A percentile compares a stretch with the other conserved stretches of the same genome.
These are phyloP conservation scores for Deroptyus accipitrinus DNA, from an alignment of 2,113 vertebrate species.

Conservation along the genomic window DNA sequence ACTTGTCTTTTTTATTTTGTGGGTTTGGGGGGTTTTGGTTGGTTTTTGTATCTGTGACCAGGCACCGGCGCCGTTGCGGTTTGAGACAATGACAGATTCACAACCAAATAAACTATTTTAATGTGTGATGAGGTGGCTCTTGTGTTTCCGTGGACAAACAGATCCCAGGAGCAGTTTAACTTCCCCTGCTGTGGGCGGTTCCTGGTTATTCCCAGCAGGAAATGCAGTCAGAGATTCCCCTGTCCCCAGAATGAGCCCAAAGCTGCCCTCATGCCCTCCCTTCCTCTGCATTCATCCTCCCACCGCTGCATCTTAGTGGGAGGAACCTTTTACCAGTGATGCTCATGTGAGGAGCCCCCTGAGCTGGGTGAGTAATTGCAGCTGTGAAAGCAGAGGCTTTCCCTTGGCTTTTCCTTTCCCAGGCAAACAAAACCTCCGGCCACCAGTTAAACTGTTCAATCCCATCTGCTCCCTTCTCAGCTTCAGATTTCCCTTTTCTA, in stretches of 20 bases:
- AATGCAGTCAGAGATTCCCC: background rate
- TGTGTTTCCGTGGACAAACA: background rate
- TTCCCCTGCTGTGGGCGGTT: fast-evolving
- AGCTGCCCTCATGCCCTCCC: background rate
- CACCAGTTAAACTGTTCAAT: background rate
- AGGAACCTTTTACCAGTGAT: background rate
- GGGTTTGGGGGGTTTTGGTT: constrained; percentile 1
- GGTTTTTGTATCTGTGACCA: constrained; percentile 72
- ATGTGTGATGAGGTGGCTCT: constrained; percentile 57
- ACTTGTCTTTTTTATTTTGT: constrained; percentile 42
- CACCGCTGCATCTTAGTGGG: background rate
- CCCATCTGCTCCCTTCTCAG: background rate
- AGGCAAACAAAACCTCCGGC: background rate
- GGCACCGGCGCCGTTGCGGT: constrained; percentile 72
- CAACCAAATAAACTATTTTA: constrained; percentile 85
- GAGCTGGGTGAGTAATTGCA: background rate
- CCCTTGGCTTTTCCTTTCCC: background rate
- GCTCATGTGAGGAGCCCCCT: background rate
- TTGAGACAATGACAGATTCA: constrained; percentile 61
- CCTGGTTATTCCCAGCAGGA: background rate
- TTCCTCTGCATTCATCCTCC: background rate
- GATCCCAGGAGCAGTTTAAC: background rate
- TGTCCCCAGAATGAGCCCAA: background rate
- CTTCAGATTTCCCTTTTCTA: background rate
- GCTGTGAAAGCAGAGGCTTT: background rate